Evolutionary conservation across 2,888 invertebrate species (phyloP), one percentile per base, ranked within the genome.

Genomic region (Protonemura montana): DNA sequence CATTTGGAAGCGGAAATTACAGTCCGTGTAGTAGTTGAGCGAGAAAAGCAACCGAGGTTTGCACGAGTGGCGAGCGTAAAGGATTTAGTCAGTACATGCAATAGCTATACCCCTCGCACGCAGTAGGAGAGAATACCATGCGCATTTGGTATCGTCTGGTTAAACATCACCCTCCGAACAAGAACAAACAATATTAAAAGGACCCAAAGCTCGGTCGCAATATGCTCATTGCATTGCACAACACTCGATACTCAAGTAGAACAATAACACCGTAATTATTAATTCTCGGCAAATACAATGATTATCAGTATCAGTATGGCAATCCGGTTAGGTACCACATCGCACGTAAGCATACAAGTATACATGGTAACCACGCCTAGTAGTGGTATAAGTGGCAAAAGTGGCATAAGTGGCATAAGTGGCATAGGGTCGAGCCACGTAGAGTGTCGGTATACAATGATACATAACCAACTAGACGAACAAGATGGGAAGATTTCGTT

Each of bases 1-100:
- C 88, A 86, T 87, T 87, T 87, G 76, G 85, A 81, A 88, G 86
- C 88, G 87, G 88, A 88, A 87, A 88, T 88, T 88, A 88, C 87
- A 85, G 86, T 83, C 42, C 27, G 28, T 13, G 59, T 27, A 76
- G n/a, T n/a, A n/a, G n/a, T n/a, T n/a, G 6, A 26, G 42, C 42
- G 76, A 28, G 81, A 81, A 30, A 81, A 16, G 10, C 2, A 29
- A 0, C 28, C 81, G 28, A 30, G 30, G 29, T 21, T 29, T 3
- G 78, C 27, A 16, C 13, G 78, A 78, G 78, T 25, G 78, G 26
- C n/a, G 59, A 10, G 59, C 13, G 59, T 7, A 59, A 21, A 78
- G 78, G 78, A 78, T 78, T 78, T 78, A 25, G 59, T 1, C 59
- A 21, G 13, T 59, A 7, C 59, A 3, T 21, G 35, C 35, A 10